Base-by-base conservation (phyloP, 2,113 vertebrate genomes). In the Microtus oregoni region DNA sequence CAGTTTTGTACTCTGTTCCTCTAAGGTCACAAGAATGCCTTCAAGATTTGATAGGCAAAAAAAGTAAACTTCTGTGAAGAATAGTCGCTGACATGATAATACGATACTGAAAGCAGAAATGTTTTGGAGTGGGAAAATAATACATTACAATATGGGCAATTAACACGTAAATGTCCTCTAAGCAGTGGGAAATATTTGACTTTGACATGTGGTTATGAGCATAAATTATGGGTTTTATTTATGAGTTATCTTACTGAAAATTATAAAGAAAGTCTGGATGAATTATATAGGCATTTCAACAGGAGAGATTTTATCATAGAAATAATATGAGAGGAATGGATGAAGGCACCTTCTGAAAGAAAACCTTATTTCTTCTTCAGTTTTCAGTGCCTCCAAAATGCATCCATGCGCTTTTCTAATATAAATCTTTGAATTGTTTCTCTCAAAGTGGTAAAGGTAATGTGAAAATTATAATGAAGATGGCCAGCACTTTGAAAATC, bases 141-240 rank as follows among this genome's bases (percentile, higher is more conserved):
- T 72, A 47, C 28, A 88, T 93, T 97, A 97, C 67, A 97, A 97
- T 91, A 1, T 0, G 4, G 22, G 70, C 0, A 96, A 96, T 87
- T 96, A 96, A 89, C 0, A 67, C 61, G 81, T 96, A 50, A 94
- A 94, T 1, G 5, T 58, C 8, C 94, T 78, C 76, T n/a, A 96
- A 95, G 1, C 63, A 95, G 77, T 41, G 95, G 3, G 41, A 96
- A 38, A 58, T 67, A 97, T 94, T 96, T 97, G 5, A 26, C 75
- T 97, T 86, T 65, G 92, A 76, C 35, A 87, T n/a, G 86, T n/a
- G 86, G 26, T 52, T 12, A 47, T 92, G 95, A 95, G 2, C 9
- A 70, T 24, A 79, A 96, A 50, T 91, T 97, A 91, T 20, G 79
- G 8, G 5, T 91, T 97, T 96, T 61, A 79, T 94, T 52, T 17